Conservation (phyloP, 2,888 invertebrate genomes). For the Prosopocoilus inquinatus region DNA sequence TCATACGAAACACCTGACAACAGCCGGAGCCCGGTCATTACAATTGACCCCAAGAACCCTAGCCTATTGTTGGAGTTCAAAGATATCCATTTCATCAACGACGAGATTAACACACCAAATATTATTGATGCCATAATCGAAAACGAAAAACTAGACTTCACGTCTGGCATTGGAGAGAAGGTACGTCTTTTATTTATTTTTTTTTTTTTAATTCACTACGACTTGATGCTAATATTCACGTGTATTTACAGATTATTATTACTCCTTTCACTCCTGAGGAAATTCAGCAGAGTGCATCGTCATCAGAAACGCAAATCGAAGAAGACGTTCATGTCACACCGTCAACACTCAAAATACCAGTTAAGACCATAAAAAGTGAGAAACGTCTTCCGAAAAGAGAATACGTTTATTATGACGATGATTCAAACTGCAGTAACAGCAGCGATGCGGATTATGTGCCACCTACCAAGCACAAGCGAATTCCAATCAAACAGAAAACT, state of each 20-base stretch:
- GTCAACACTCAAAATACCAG: too few relatives aligned
- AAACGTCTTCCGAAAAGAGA: not conserved
- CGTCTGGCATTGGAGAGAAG: not conserved
- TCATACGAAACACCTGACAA: conserved; percentile 24
- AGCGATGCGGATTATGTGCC: conserved; percentile 44
- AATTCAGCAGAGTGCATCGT: too few relatives aligned
- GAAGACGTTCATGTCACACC: too few relatives aligned
- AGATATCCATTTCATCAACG: not conserved
- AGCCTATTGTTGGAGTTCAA: conserved; percentile 6
- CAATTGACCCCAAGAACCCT: not conserved
- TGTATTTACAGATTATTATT: too few relatives aligned
- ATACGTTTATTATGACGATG: not conserved
- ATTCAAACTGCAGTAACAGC: conserved; percentile 10
- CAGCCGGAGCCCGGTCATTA: conserved; percentile 10
- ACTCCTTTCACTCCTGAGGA: too few relatives aligned
- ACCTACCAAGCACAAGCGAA: conserved; percentile 34
- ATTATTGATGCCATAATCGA: conserved; percentile 46
- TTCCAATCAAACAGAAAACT: conserved; percentile 30
- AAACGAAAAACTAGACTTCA: not conserved
- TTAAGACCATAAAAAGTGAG: not conserved
- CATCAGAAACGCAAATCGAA: too few relatives aligned
- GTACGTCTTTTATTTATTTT: too few relatives aligned
- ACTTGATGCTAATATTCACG: too few relatives aligned
- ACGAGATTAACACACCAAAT: conserved; percentile 47
- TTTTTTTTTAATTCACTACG: too few relatives aligned